Base-by-base conservation (phyloP, 2,888 invertebrate species). In the Notocelia uddmanniana region DNA sequence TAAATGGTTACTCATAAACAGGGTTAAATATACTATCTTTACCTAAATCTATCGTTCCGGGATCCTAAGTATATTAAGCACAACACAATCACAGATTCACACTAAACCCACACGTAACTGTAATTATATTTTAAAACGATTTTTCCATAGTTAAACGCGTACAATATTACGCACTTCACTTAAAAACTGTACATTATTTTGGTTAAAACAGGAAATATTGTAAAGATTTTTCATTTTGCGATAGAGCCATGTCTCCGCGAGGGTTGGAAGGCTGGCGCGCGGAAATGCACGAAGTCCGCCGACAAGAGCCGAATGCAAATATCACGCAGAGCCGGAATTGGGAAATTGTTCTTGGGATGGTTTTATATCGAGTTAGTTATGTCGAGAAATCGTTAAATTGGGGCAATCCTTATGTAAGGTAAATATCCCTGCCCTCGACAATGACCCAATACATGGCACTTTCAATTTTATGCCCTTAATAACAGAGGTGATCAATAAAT, bases 251-350 rank as follows among this genome's bases (percentile, higher is more conserved):
- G 83, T 84, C 84, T 84, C 81, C 84, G 84, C 84, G 84, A 87
- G 93, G 92, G 92, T 88, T 90, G 90, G 80, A 88, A 85, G 82
- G 86, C 87, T 84, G 86, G 80, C 80, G 81, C 73, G 79, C 92
- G 93, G 89, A 93, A 91, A 88, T 85, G 82, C 83, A 85, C 93
- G 93, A 92, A 78, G 77, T 73, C 63, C 74, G 74, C 87, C 93
- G 93, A 93, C 75, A 76, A 57, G 75, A 59, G 73, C 89, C 93
- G 93, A 93, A 88, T 90, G 89, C 88, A 90, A 90, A 92, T 89
- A 81, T 73, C 73, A 59, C 34, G 73, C 90, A 91, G 93, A 79
- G 84, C 63, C 79, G 90, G 76, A 90, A 77, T 86, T 73, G 72
- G 79, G 5, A 52, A 37, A 34, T 31, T 18, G 34, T 57, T 57